Base-by-base conservation (phyloP, 2,113 vertebrate species). In the Barbus barbus region DNA sequence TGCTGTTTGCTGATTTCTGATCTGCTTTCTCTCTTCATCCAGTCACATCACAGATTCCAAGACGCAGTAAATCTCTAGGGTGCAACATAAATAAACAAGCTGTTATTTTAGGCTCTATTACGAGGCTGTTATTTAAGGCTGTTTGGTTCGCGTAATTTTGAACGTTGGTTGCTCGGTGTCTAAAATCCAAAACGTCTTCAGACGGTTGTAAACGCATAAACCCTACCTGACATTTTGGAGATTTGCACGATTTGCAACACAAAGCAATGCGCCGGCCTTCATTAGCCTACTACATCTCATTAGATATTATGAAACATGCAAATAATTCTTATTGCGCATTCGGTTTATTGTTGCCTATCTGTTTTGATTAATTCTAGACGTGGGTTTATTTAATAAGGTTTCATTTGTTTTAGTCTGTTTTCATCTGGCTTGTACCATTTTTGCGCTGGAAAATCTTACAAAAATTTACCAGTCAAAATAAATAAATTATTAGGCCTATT, bases 61-160 rank as follows among this genome's bases (percentile, higher is more conserved):
- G 72, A 69, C 53, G 83, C 28, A 80, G 56, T 76, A 38, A 83
- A 80, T 73, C 71, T 90, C 51, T 74, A 90, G 93, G 93, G 92
- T 93, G 93, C 92, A 94, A 94, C 89, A 93, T 93, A 90, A 93
- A 93, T 94, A 92, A 93, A 89, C 88, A 88, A 84, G 73, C 81
- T 87, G 90, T 92, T 94, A 94, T 94, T 94, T 92, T 89, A 94
- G 88, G 89, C 88, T 92, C 90, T 13, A 83, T 93, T 93, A 94
- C 92, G 85, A 86, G 90, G 90, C 88, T 92, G 86, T 92, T 93
- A 92, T 94, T 93, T 92, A 87, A 77, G 88, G 89, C 90, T 90
- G 48, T 92, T 88, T 93, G 91, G 92, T 92, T 90, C 89, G 90
- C 78, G 81, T 84, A 60, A 83, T 88, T 83, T 81, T 84, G 28